These are phyloP conservation scores for Drosophila rellima DNA, from an alignment of 2,888 invertebrate species.

Conservation along the genomic window DNA sequence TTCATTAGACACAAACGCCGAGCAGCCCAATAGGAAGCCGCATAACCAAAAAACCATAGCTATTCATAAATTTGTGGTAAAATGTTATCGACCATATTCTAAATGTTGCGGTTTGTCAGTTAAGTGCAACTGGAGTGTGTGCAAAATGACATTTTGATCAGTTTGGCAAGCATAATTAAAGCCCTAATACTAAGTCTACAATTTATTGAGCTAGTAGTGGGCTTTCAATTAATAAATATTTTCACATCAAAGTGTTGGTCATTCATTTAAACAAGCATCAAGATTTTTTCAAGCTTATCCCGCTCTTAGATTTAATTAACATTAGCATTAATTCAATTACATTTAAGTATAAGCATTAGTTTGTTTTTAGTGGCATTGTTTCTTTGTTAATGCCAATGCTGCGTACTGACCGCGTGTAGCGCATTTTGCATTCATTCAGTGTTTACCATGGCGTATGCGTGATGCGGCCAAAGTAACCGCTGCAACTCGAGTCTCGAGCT, in stretches of 20 bases:
- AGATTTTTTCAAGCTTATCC: neutral
- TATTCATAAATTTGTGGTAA: slow-evolving; percentile 73
- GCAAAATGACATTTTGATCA: slow-evolving; percentile 11
- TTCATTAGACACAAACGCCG: slow-evolving; percentile 63
- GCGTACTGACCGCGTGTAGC: neutral
- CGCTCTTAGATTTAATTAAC: slow-evolving; percentile 1
- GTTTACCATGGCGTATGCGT: slow-evolving; percentile 40
- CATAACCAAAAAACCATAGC: slow-evolving; percentile 60
- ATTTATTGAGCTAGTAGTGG: slow-evolving; percentile 12
- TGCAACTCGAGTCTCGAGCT: slow-evolving; percentile 5
- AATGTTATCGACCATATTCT: slow-evolving; percentile 65
- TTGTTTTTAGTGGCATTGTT: neutral
- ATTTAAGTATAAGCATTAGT: neutral
- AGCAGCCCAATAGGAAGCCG: slow-evolving; percentile 4
- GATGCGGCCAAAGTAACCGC: slow-evolving; percentile 10
- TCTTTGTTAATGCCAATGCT: neutral
- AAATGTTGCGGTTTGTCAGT: slow-evolving; percentile 67
- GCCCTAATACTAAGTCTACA: neutral
- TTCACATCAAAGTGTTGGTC: too few relatives aligned
- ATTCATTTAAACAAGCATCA: too few relatives aligned
- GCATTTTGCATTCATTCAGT: slow-evolving; percentile 7
- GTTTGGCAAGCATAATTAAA: slow-evolving; percentile 5
- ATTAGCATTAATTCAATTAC: slow-evolving; percentile 9
- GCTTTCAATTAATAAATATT: neutral
- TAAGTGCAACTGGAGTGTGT: slow-evolving; percentile 37